Evolutionary conservation across 2,888 invertebrate species (phyloP), one percentile per base, ranked within the genome.

Genomic region (Prosopocoilus inquinatus): DNA sequence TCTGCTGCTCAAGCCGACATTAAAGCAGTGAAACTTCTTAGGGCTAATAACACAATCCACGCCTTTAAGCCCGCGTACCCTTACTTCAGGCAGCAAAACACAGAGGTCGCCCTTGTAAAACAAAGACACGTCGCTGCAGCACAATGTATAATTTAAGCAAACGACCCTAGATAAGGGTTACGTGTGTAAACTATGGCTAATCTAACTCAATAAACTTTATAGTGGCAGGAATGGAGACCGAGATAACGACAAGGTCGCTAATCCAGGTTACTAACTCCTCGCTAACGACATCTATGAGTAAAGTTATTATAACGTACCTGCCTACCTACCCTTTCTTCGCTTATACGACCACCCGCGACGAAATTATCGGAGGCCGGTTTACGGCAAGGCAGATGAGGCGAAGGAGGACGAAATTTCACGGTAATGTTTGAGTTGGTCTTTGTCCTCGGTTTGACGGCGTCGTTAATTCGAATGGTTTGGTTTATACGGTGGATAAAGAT

Each of bases 181-280:
- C 75, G 76, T 76, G 75, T 76, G 75, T 77, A 77, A 77, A 77
- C 76, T 77, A 76, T 75, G 71, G 76, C 75, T 77, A 77, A 77
- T 77, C 77, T 77, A 76, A 76, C 76, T 76, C 76, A 76, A 77
- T 77, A 77, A 77, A 77, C 71, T 77, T 77, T 77, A 77, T 77
- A 77, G 76, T 77, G 76, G 76, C 76, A 76, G 75, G 75, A 76
- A 77, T 75, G 76, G 76, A 69, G 71, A 64, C 68, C 69, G 73
- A 76, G 77, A 77, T 77, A 77, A 76, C 76, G 73, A 71, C 71
- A 72, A 73, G 74, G 74, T 72, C 70, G 69, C 71, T 74, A 74
- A 74, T 73, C 73, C 73, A 67, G 69, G 71, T 70, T 57, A 71
- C 72, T 69, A 71, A 73, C 73, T 71, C 71, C 69, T 67, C 70